Evolutionary conservation across 1,140 invertebrate genomes (phyloP).

Genomic region (Ceratina calcarata): DNA sequence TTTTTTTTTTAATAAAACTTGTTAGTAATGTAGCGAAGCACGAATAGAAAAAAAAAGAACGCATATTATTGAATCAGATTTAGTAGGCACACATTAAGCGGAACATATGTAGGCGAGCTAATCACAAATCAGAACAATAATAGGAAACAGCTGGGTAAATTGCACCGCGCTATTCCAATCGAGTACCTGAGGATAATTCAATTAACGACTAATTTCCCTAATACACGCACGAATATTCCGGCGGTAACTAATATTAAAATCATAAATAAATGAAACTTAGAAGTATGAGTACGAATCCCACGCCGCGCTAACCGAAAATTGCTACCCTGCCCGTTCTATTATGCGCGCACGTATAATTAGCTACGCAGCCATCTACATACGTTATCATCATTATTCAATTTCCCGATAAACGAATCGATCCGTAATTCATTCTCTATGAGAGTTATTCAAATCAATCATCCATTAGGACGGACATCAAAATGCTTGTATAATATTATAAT

Average conservation of each 20-base stretch:
- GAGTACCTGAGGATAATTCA: background rate
- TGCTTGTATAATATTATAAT: too few relatives aligned
- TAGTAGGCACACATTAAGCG: background rate
- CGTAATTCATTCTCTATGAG: too few relatives aligned
- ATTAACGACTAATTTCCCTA: background rate
- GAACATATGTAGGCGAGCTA: background rate
- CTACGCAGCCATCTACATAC: background rate
- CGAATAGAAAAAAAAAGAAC: too few relatives aligned
- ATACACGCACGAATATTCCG: too few relatives aligned
- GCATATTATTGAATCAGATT: background rate
- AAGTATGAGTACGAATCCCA: background rate
- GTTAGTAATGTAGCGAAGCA: background rate
- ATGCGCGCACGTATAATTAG: conserved; percentile 13
- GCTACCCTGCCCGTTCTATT: background rate
- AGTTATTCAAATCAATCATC: too few relatives aligned
- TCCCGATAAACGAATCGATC: background rate
- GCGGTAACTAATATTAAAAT: conserved; percentile 1
- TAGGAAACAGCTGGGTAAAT: background rate
- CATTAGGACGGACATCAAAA: too few relatives aligned
- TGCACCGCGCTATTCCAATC: background rate
- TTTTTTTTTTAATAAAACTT: too few relatives aligned
- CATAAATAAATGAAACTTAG: background rate
- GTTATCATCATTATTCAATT: conserved; percentile 7
- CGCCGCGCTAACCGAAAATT: background rate
- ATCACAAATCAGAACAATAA: background rate